Conservation (phyloP, 1,140 invertebrate genomes). For the Hesperophylax magnus region DNA sequence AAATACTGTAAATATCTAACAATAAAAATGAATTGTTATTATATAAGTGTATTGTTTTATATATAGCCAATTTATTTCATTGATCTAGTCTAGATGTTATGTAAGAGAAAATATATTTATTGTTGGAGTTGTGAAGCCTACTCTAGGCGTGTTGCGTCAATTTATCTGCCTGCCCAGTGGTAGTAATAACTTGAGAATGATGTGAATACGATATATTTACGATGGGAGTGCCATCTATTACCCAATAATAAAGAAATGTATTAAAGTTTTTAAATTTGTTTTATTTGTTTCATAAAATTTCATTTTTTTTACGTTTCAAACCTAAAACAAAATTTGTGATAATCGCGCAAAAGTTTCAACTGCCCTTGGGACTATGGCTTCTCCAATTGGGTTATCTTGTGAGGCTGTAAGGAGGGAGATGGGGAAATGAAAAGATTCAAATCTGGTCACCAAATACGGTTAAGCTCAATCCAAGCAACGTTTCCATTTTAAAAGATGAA, state of each 20-base stretch:
- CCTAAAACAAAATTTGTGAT: too few relatives aligned
- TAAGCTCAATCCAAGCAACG: too few relatives aligned
- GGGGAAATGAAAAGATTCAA: too few relatives aligned
- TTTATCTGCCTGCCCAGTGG: neutral
- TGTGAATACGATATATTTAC: conserved; percentile 7
- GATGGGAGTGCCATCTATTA: neutral
- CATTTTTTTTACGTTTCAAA: too few relatives aligned
- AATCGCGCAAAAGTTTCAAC: too few relatives aligned
- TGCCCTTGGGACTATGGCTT: too few relatives aligned
- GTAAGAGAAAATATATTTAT: neutral
- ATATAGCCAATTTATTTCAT: neutral
- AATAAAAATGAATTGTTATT: neutral
- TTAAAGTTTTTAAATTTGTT: neutral
- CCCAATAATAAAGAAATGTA: neutral
- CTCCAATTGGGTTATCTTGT: too few relatives aligned
- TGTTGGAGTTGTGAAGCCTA: too few relatives aligned
- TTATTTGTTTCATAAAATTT: neutral
- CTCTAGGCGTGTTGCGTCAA: neutral
- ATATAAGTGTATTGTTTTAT: neutral
- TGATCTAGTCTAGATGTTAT: conserved; percentile 10
- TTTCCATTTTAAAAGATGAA: too few relatives aligned
- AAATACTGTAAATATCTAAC: neutral
- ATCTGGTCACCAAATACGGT: too few relatives aligned
- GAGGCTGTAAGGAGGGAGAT: too few relatives aligned
- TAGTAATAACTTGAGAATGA: neutral